Conservation (phyloP, 1,140 invertebrate genomes). For the Pseudachorutes palmiensis region DNA sequence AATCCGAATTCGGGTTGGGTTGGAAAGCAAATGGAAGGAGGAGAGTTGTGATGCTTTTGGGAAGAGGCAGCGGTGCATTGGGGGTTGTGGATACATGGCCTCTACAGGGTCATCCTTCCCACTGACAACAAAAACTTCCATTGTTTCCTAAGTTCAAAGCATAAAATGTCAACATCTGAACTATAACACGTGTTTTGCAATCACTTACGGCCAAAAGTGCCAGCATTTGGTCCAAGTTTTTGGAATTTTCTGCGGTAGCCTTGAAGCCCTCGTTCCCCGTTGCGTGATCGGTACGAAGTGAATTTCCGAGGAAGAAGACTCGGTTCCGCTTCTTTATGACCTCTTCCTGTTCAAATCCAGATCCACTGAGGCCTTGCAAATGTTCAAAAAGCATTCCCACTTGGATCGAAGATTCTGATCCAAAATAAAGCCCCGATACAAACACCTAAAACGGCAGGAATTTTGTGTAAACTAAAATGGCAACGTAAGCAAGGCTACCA, state of each 20-base stretch:
- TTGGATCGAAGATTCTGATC: background rate
- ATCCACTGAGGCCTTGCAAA: slow-evolving; percentile 28
- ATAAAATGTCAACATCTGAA: slow-evolving; percentile 8
- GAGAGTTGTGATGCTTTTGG: slow-evolving; percentile 14
- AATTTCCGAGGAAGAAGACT: slow-evolving; percentile 32
- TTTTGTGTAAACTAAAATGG: background rate
- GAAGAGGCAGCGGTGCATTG: slow-evolving; percentile 29
- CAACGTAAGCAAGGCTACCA: no score
- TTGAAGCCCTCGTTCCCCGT: slow-evolving; percentile 6
- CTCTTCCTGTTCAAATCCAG: slow-evolving; percentile 18
- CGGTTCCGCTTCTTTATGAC: slow-evolving; percentile 10
- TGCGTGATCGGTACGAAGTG: slow-evolving; percentile 17
- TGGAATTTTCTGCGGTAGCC: slow-evolving; percentile 12
- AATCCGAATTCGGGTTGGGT: slow-evolving; percentile 27
- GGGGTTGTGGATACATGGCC: slow-evolving; percentile 33
- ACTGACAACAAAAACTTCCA: slow-evolving; percentile 33
- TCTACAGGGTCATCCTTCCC: slow-evolving; percentile 27
- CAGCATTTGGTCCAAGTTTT: slow-evolving; percentile 27
- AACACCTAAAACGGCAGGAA: slow-evolving; percentile 25
- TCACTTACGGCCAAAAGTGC: slow-evolving; percentile 28
- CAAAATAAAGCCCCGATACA: slow-evolving; percentile 26
- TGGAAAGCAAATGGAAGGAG: slow-evolving; percentile 29
- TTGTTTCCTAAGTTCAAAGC: slow-evolving; percentile 32
- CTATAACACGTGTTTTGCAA: background rate
- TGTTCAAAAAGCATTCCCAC: slow-evolving; percentile 32